These are phyloP conservation scores for Platycheirus albimanus DNA, from an alignment of 2,888 invertebrate species.

Conservation along the genomic window DNA sequence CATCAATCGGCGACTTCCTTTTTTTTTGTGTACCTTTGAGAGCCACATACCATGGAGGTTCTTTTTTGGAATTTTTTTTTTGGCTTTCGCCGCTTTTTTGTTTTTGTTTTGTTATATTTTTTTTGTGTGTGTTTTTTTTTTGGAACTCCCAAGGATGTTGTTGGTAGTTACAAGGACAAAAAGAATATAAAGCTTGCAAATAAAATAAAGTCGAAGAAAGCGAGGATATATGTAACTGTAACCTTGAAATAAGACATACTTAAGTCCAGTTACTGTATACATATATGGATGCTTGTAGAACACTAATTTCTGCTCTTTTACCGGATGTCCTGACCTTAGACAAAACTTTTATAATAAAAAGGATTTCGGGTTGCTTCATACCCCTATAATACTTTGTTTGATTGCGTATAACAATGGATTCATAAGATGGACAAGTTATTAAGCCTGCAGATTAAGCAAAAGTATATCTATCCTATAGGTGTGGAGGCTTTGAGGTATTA, in stretches of 20 bases:
- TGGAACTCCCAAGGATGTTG: slow-evolving; percentile 14
- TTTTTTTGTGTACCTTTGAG: slow-evolving; percentile 2
- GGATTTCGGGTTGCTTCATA: no score
- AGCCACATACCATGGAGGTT: slow-evolving; percentile 15
- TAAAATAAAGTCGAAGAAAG: no score
- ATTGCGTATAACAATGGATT: no score
- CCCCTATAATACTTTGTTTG: no score
- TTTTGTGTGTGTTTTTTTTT: slow-evolving; percentile 22
- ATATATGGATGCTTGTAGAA: background rate
- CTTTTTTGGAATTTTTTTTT: slow-evolving; percentile 9
- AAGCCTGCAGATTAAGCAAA: no score
- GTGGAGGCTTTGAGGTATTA: no score
- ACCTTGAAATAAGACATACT: slow-evolving; percentile 22
- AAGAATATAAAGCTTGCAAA: background rate
- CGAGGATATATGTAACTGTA: background rate
- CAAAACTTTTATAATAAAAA: background rate
- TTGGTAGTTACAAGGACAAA: slow-evolving; percentile 10
- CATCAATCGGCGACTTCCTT: slow-evolving; percentile 35
- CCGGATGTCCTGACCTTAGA: background rate
- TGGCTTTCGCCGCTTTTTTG: slow-evolving; percentile 30
- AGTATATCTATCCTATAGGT: no score
- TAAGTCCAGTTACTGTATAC: background rate
- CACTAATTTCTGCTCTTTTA: background rate
- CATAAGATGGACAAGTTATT: no score
- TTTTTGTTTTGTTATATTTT: slow-evolving; percentile 8